These are phyloP conservation scores for Phrynosoma platyrhinos DNA, from an alignment of 2,113 vertebrate genomes.

Conservation along the genomic window DNA sequence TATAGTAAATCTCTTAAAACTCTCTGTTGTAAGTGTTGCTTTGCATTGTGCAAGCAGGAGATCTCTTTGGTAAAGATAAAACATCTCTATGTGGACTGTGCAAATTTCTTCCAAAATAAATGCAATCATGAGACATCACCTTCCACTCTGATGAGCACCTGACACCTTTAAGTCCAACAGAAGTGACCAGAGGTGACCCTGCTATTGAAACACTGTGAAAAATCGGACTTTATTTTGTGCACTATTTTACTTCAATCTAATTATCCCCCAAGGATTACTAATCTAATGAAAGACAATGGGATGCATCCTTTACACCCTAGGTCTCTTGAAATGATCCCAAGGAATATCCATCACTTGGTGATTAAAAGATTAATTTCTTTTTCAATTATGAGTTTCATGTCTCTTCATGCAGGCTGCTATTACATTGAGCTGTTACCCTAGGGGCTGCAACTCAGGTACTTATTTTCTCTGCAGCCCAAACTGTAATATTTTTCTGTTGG, in stretches of 20 bases:
- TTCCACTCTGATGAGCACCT: conserved; percentile 60
- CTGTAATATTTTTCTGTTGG: neutral
- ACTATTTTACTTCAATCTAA: conserved; percentile 47
- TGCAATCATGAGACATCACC: conserved; percentile 61
- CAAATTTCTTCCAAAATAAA: conserved; percentile 57
- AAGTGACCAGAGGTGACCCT: conserved; percentile 46
- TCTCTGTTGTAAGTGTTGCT: conserved; percentile 47
- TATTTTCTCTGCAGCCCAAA: conserved; percentile 48
- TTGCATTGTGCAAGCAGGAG: conserved; percentile 54
- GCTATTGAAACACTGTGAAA: conserved; percentile 44
- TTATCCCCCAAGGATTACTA: conserved; percentile 45
- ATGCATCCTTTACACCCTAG: neutral
- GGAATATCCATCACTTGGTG: neutral
- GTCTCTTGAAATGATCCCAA: neutral
- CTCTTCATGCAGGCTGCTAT: neutral
- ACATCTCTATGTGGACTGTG: conserved; percentile 51
- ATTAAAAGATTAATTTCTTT: conserved; percentile 41
- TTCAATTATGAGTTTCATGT: neutral
- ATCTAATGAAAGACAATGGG: neutral
- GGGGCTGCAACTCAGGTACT: neutral
- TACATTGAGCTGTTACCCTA: conserved; percentile 22
- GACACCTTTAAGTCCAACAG: conserved; percentile 52
- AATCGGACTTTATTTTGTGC: conserved; percentile 21
- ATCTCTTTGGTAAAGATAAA: conserved; percentile 61
- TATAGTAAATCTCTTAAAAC: conserved; percentile 50